Base-by-base conservation (phyloP, 2,888 invertebrate species). In the Spilarctia lutea region DNA sequence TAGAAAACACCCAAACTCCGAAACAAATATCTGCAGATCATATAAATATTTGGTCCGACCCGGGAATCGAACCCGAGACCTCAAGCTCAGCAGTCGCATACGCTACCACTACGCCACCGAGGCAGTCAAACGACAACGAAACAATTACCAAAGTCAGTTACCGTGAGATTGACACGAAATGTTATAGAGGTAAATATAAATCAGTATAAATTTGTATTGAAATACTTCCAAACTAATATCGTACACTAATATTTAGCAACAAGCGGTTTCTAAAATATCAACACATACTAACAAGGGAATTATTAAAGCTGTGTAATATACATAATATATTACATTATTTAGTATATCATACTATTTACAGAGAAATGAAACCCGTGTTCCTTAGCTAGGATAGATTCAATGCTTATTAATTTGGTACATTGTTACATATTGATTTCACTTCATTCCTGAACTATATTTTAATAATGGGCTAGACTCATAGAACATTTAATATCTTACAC, bases 81-180 rank as follows among this genome's bases (percentile, higher is more conserved):
- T n/a, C n/a, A n/a, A n/a, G n/a, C n/a, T n/a, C n/a, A n/a, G n/a
- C n/a, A n/a, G n/a, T n/a, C n/a, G n/a, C n/a, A n/a, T n/a, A n/a
- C n/a, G n/a, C n/a, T n/a, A n/a, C n/a, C n/a, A n/a, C n/a, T n/a
- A n/a, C n/a, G n/a, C n/a, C n/a, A n/a, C n/a, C n/a, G n/a, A n/a
- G n/a, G n/a, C n/a, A n/a, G n/a, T n/a, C n/a, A n/a, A n/a, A n/a
- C n/a, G n/a, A n/a, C n/a, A 75, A 66, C 71, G 72, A 80, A 83
- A 85, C 85, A 83, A 83, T 81, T 78, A 83, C 73, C 42, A 42
- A 72, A 75, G 68, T 73, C 73, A 78, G 68, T 77, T 75, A 67
- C 72, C 68, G 65, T 78, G 65, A 76, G 71, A 79, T 83, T 80
- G 77, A 73, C 35, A 24, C 30, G 1, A 71, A 75, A 66, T 39